These are phyloP conservation scores for Alitta virens DNA, from an alignment of 2,888 invertebrate species.

Conservation along the genomic window DNA sequence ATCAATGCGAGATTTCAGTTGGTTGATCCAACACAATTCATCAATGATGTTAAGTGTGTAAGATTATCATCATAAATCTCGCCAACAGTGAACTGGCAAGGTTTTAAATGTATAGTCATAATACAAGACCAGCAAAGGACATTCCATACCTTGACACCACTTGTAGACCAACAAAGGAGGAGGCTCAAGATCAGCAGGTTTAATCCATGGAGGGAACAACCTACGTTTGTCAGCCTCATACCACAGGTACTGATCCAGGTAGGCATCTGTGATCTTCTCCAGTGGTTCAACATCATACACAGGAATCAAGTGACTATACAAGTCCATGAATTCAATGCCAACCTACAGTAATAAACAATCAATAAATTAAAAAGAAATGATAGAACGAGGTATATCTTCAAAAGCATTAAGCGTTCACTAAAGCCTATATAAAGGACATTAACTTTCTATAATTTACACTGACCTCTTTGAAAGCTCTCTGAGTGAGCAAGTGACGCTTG, in stretches of 20 bases:
- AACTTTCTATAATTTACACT: too few species aligned
- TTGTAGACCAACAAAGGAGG: slow-evolving; percentile 80
- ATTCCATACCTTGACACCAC: slow-evolving; percentile 88
- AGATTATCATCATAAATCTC: too few species aligned
- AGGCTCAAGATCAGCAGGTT: slow-evolving; percentile 97
- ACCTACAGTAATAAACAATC: slow-evolving; percentile 62
- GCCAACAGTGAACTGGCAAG: too few species aligned
- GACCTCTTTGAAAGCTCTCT: slow-evolving; percentile 96
- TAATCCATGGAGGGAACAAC: slow-evolving; percentile 97
- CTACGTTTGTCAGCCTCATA: slow-evolving; percentile 94
- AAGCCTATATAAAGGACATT: too few species aligned
- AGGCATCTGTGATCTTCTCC: slow-evolving; percentile 99
- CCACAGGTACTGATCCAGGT: slow-evolving; percentile 99
- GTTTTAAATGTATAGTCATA: too few species aligned
- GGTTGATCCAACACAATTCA: too few species aligned
- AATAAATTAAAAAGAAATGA: too few species aligned
- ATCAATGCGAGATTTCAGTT: too few species aligned
- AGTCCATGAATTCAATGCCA: slow-evolving; percentile 99
- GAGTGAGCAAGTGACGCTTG: slow-evolving; percentile 97
- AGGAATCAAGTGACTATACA: slow-evolving; percentile 97
- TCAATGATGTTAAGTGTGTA: too few species aligned
- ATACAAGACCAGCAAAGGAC: too few species aligned
- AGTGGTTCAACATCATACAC: slow-evolving; percentile 99
- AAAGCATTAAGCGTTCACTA: too few species aligned
- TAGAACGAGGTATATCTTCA: too few species aligned